A percentile compares a stretch with the other conserved stretches of the same genome.
Evolutionary conservation across 2,113 vertebrate species (phyloP).

Genomic region (Saguinus midas): DNA sequence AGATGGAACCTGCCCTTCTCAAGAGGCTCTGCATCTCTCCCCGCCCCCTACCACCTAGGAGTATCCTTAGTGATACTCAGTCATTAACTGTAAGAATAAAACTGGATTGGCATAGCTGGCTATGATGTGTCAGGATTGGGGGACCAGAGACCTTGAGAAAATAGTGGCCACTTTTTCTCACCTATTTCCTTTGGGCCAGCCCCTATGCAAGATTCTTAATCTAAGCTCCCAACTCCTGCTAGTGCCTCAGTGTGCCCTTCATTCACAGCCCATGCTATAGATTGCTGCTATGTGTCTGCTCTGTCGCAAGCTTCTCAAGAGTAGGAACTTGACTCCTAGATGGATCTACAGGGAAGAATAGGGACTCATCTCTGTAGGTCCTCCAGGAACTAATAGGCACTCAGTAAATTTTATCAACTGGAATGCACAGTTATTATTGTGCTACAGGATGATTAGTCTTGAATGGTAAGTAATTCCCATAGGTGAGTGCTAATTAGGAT

Average conservation of each 20-base stretch:
- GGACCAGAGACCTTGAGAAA: not conserved
- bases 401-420: not conserved
- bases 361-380: not conserved
- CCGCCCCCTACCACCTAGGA: too few species aligned
- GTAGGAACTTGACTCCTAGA: too few species aligned
- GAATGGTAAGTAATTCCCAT: not conserved
- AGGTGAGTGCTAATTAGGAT: not conserved
- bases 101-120: too few species aligned
- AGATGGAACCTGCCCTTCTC: not conserved
- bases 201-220: not conserved
- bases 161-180: not conserved
- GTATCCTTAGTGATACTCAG: not conserved
- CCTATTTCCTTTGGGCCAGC: not conserved
- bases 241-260: not conserved
- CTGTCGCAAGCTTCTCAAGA: not conserved
- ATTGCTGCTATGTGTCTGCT: not conserved
- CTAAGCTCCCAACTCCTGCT: not conserved
- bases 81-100: not conserved
- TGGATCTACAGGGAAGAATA: too few species aligned
- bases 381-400: not conserved
- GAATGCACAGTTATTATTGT: not conserved
- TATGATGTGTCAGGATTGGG: too few species aligned
- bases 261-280: rapidly evolving
- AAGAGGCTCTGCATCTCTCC: not conserved
- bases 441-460: not conserved